phyloP scores from a whole-genome alignment of 92 coral and sea anemone species.

The Porites cylindrica region DNA sequence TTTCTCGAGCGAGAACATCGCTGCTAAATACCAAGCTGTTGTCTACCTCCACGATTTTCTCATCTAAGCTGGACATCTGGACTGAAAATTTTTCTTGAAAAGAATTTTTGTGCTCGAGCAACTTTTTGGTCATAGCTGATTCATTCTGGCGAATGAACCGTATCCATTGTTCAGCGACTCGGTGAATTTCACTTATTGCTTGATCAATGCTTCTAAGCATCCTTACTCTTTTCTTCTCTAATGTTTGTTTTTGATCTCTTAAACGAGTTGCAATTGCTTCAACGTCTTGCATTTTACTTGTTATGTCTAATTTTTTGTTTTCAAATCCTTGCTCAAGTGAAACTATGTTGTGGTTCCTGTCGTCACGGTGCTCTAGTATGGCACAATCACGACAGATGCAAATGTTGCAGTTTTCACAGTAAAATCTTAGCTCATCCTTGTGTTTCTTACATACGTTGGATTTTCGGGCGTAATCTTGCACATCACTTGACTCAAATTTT shows the following conservation, averaged over 20 bases:
- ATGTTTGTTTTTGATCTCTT: not conserved
- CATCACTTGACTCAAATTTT: constrained; percentile 16
- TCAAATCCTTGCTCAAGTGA: constrained; percentile 19
- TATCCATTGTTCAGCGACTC: constrained; percentile 14
- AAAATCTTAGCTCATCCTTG: constrained; percentile 29
- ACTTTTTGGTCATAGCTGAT: constrained; percentile 2
- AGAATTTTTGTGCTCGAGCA: constrained; percentile 11
- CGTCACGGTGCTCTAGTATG: constrained; percentile 41
- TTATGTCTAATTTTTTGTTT: constrained; percentile 14
- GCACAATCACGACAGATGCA: constrained; percentile 71
- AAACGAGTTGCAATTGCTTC: not conserved
- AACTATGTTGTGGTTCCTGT: constrained; percentile 5
- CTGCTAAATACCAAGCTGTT: constrained; percentile 21
- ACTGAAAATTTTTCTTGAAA: constrained; percentile 1
- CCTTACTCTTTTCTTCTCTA: not conserved
- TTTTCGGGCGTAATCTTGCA: constrained; percentile 20
- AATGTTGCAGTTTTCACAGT: constrained; percentile 45
- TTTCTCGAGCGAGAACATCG: constrained; percentile 5
- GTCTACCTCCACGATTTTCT: constrained; percentile 3
- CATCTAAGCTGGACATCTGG: not conserved
- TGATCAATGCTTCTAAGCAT: not conserved
- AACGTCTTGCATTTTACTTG: not conserved
- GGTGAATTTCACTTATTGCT: constrained; percentile 6
- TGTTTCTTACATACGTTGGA: constrained; percentile 36
- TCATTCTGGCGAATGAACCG: constrained; percentile 17